Conservation (phyloP, 2,797 vertebrate genomes). For the Rhinophrynus dorsalis region DNA sequence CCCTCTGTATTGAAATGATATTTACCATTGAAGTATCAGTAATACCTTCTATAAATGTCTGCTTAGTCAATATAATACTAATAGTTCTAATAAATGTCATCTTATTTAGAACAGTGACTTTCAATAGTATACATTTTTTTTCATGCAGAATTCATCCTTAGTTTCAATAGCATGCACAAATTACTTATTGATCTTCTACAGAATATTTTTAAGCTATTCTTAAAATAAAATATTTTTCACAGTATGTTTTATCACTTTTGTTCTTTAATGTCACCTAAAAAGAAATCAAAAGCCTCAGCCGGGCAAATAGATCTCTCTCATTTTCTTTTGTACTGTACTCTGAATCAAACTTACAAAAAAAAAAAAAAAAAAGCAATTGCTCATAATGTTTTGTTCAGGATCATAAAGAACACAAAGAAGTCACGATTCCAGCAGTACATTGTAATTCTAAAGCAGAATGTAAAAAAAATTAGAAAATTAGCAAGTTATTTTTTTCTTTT, state of each 20-base stretch:
- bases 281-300: not conserved
- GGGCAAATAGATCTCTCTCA: not conserved
- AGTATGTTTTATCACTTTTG: not conserved
- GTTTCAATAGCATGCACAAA: too few relatives aligned
- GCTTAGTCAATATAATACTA: too few relatives aligned
- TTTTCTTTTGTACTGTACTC: constrained; percentile 12
- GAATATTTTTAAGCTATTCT: too few relatives aligned
- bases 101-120: too few relatives aligned
- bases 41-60: too few relatives aligned
- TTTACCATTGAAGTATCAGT: too few relatives aligned
- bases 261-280: constrained; percentile 7
- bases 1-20: too few relatives aligned
- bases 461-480: constrained; percentile 30
- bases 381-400: constrained; percentile 30
- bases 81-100: too few relatives aligned
- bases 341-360: constrained; percentile 9
- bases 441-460: constrained; percentile 15
- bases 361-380: constrained; percentile 18
- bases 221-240: too few relatives aligned
- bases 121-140: too few relatives aligned
- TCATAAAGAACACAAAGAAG: constrained; percentile 38
- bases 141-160: too few relatives aligned
- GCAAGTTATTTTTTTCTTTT: constrained; percentile 24
- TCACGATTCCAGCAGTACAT: constrained; percentile 23
- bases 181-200: too few relatives aligned